Evolutionary conservation across 64 coral and sea anemone species (phyloP), one percentile per base, ranked within the genome.

Genomic region (Dendronephthya gigantea): DNA sequence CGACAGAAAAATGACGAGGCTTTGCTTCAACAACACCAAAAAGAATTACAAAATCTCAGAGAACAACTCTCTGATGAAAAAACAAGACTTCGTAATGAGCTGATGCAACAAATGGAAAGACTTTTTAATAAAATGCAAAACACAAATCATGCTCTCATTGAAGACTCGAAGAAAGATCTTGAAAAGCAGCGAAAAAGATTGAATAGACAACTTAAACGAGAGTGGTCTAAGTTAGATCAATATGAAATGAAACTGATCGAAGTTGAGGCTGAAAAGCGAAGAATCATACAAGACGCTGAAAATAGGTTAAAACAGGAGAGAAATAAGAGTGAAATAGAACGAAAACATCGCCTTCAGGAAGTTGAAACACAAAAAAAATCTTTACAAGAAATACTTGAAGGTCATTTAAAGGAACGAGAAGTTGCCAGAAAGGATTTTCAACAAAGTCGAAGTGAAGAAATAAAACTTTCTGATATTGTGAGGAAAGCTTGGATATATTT

Each of bases 201-300:
- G 25, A 19, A 62, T n/a, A 62, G 1, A 22, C 55, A 62, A 62
- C 25, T 62, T 31, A 89, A 97, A 17, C 86, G 88, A 27, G 86
- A 88, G 29, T 97, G 94, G 94, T 85, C 76, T 38, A 89, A 86
- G 79, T 84, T 97, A 25, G 82, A 90, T 49, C 86, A 97, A 7
- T 93, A 88, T 49, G 94, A 97, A 45, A 86, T 89, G 19, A 91
- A 86, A 85, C 40, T 97, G 32, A 92, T 87, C 1, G 94, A 97
- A 50, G 83, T 97, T 70, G 91, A 97, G 68, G 49, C 93, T 39
- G 86, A 86, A 35, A 90, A 88, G 35, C 76, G 88, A 22, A 93
- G 87, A 75, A 56, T 70, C 1, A 35, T 93, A 5, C 91, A 91
- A 43, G 82, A 93, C 23, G 38, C 84, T 15, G 94, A 93, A 7